phyloP scores from a whole-genome alignment of 2,888 invertebrate genomes.

The Drosophila colorata region DNA sequence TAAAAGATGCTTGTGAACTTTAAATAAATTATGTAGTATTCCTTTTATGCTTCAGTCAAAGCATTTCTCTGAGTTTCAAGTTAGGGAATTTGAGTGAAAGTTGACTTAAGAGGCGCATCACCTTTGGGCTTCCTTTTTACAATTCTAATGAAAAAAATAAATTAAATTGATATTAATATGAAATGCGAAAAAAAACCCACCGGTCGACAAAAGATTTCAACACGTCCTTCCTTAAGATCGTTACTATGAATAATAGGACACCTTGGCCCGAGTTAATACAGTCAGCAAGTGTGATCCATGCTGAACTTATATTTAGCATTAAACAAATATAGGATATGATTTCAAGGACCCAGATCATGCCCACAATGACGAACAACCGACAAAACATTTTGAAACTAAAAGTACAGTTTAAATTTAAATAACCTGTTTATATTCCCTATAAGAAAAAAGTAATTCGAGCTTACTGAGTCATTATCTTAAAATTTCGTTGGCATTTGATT shows the following conservation, averaged over 20 bases:
- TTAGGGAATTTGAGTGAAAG: neutral
- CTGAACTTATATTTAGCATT: neutral
- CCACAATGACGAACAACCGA: slow-evolving; percentile 93
- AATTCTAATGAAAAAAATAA: slow-evolving; percentile 8
- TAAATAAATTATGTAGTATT: too few relatives aligned
- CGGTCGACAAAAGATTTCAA: slow-evolving; percentile 33
- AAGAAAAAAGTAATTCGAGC: neutral
- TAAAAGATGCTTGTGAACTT: too few relatives aligned
- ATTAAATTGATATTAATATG: neutral
- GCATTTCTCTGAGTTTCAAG: too few relatives aligned
- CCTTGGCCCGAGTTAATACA: slow-evolving; percentile 54
- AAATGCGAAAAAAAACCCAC: slow-evolving; percentile 31
- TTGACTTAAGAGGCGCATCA: neutral
- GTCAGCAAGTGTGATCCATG: neutral
- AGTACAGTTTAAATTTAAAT: neutral
- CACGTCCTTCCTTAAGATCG: slow-evolving; percentile 55
- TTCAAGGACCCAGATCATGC: slow-evolving; percentile 93
- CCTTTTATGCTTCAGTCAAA: too few relatives aligned
- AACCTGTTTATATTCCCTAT: too few relatives aligned
- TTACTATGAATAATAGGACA: slow-evolving; percentile 58
- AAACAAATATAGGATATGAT: slow-evolving; percentile 88
- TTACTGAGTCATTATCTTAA: slow-evolving; percentile 40
- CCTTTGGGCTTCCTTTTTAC: neutral
- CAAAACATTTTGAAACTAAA: slow-evolving; percentile 90
- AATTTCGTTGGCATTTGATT: slow-evolving; percentile 6